phyloP scores from a whole-genome alignment of 2,888 invertebrate genomes.

The Drosophila pegasa region DNA sequence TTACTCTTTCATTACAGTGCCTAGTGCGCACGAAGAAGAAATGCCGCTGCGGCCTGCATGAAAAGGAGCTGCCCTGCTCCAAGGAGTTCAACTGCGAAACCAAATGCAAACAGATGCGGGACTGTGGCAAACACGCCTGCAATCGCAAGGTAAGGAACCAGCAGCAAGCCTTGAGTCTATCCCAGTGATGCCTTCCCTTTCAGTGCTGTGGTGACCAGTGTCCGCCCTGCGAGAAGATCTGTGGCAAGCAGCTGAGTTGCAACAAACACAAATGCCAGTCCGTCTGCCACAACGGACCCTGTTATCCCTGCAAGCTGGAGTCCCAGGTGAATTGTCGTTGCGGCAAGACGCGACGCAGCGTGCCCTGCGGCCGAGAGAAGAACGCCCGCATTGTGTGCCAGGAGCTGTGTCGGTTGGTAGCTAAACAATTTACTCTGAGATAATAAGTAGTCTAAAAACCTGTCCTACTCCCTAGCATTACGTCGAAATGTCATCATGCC shows the following conservation, averaged over 20 bases:
- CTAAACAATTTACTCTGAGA: no score
- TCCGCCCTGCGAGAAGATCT: slow-evolving; percentile 93
- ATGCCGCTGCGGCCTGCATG: slow-evolving; percentile 92
- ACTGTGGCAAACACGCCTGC: slow-evolving; percentile 95
- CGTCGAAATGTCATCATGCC: slow-evolving; percentile 94
- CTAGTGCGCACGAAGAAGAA: slow-evolving; percentile 90
- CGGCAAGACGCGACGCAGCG: slow-evolving; percentile 90
- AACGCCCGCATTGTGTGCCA: slow-evolving; percentile 91
- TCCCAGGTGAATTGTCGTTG: slow-evolving; percentile 90
- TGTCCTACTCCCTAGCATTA: slow-evolving; percentile 85
- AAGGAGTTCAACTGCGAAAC: slow-evolving; percentile 95
- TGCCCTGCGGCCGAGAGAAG: slow-evolving; percentile 94
- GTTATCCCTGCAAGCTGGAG: slow-evolving; percentile 90
- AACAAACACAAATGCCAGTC: slow-evolving; percentile 94
- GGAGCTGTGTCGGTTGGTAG: slow-evolving; percentile 88
- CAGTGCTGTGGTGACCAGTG: slow-evolving; percentile 94
- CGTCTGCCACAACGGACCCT: slow-evolving; percentile 91
- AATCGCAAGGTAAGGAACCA: slow-evolving; percentile 89
- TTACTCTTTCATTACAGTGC: slow-evolving; percentile 59
- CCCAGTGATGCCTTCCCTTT: slow-evolving; percentile 14
- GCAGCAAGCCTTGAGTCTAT: no score
- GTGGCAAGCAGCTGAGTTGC: slow-evolving; percentile 93
- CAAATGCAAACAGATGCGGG: slow-evolving; percentile 92
- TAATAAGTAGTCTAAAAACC: background rate
- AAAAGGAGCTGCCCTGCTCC: slow-evolving; percentile 93